These are phyloP conservation scores for Saxidomus purpurata DNA, from an alignment of 1,140 invertebrate genomes.

Conservation along the genomic window DNA sequence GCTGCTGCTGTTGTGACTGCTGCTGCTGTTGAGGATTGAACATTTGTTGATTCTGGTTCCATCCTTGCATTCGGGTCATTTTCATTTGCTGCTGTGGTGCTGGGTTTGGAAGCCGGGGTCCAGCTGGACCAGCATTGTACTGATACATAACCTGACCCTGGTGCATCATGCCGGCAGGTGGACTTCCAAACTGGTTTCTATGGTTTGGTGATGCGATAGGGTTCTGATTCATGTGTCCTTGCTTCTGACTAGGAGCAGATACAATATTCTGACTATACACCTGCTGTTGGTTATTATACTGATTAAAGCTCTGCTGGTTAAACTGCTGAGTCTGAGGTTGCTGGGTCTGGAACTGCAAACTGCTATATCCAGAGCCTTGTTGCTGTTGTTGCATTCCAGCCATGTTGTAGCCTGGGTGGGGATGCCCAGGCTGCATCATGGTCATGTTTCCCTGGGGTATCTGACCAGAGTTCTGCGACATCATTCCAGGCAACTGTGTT, in stretches of 20 bases:
- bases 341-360: constrained; percentile 44
- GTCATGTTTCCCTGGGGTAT: constrained; percentile 23
- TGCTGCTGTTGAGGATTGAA: constrained; percentile 69
- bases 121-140: constrained; percentile 49
- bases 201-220: constrained; percentile 33
- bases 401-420: constrained; percentile 55
- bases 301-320: constrained; percentile 38
- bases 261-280: constrained; percentile 53
- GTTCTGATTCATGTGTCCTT: constrained; percentile 37
- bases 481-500: constrained; percentile 27
- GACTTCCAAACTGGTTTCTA: constrained; percentile 41
- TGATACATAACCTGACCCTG: constrained; percentile 62
- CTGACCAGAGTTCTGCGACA: constrained; percentile 33
- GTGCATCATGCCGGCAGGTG: constrained; percentile 47
- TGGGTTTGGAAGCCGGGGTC: constrained; percentile 72
- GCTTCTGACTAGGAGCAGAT: constrained; percentile 47
- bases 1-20: constrained; percentile 80
- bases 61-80: constrained; percentile 62
- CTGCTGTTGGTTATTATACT: constrained; percentile 31
- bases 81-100: constrained; percentile 63
- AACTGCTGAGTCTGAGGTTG: constrained; percentile 32
- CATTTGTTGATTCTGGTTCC: constrained; percentile 62
- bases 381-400: constrained; percentile 47
- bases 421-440: constrained; percentile 50
- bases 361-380: constrained; percentile 17